phyloP scores from a whole-genome alignment of 2,888 invertebrate species.

The Sesia apiformis region DNA sequence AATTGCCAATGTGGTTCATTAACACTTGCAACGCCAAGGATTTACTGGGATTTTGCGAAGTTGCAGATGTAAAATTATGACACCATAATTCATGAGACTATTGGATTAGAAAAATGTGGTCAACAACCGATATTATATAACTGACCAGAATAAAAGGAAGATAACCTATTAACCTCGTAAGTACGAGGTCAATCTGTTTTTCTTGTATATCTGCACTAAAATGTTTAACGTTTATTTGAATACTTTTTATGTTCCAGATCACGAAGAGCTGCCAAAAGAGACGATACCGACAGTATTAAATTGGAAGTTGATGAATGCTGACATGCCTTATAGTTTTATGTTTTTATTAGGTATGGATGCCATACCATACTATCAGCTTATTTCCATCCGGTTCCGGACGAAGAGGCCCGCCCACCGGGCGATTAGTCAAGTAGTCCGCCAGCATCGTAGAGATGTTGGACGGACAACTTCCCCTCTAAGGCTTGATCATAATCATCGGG shows the following conservation, averaged over 20 bases:
- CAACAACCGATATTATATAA: too few relatives aligned
- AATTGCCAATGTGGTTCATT: too few relatives aligned
- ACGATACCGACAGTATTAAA: slow-evolving; percentile 25
- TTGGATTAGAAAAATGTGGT: too few relatives aligned
- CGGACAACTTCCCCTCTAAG: slow-evolving; percentile 13
- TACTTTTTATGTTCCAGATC: not conserved
- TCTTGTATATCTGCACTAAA: too few relatives aligned
- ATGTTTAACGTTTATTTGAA: too few relatives aligned
- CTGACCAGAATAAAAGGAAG: too few relatives aligned
- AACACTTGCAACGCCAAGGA: too few relatives aligned
- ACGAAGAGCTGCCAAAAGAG: slow-evolving; percentile 28
- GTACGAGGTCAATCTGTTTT: too few relatives aligned
- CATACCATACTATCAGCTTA: not conserved
- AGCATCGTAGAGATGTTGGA: slow-evolving; percentile 18
- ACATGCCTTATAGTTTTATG: slow-evolving; percentile 43
- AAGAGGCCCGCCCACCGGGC: slow-evolving; percentile 11
- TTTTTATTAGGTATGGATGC: slow-evolving; percentile 1
- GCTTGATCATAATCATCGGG: slow-evolving; percentile 6
- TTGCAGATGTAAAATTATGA: too few relatives aligned
- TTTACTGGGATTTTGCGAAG: too few relatives aligned
- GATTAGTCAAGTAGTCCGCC: slow-evolving; percentile 13
- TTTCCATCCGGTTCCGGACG: slow-evolving; percentile 4
- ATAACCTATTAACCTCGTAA: too few relatives aligned
- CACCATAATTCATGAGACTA: too few relatives aligned
- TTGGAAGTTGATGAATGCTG: not conserved